Conservation (phyloP, 2,888 invertebrate genomes). For the Chloromyia formosa region DNA sequence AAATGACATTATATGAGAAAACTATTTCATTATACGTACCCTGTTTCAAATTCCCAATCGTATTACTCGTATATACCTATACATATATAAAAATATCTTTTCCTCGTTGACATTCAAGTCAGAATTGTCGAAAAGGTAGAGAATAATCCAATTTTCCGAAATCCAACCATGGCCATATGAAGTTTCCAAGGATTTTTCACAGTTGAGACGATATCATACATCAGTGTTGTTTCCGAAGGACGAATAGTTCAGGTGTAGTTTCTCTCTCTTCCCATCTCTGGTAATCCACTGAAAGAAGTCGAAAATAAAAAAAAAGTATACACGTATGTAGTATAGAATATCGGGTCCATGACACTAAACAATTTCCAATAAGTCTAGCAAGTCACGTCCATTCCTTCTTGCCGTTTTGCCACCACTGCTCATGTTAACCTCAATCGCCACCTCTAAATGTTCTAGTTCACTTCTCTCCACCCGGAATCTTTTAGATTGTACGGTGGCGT, state of each 20-base stretch:
- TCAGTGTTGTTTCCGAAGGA: neutral
- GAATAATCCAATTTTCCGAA: conserved; percentile 40
- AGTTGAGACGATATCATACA: neutral
- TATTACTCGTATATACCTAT: too few species aligned
- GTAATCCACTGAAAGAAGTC: neutral
- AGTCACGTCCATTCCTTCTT: conserved; percentile 19
- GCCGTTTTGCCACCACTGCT: neutral
- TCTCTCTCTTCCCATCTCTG: too few species aligned
- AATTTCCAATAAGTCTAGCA: conserved; percentile 43
- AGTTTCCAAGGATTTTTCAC: neutral
- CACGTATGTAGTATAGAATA: conserved; percentile 15
- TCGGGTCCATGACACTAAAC: conserved; percentile 35
- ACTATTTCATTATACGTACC: too few species aligned
- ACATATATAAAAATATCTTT: conserved; percentile 6
- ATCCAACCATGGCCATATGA: conserved; percentile 1
- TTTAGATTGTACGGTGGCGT: neutral
- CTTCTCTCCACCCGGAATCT: neutral
- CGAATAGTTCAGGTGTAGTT: neutral
- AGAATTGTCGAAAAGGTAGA: conserved; percentile 37
- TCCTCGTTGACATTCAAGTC: conserved; percentile 37
- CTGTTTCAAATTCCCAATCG: too few species aligned
- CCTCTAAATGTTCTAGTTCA: neutral
- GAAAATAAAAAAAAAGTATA: neutral
- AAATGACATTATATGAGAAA: too few species aligned
- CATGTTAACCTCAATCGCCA: neutral